These are phyloP conservation scores for Salvator merianae DNA, from an alignment of 2,113 vertebrate species.

Conservation along the genomic window DNA sequence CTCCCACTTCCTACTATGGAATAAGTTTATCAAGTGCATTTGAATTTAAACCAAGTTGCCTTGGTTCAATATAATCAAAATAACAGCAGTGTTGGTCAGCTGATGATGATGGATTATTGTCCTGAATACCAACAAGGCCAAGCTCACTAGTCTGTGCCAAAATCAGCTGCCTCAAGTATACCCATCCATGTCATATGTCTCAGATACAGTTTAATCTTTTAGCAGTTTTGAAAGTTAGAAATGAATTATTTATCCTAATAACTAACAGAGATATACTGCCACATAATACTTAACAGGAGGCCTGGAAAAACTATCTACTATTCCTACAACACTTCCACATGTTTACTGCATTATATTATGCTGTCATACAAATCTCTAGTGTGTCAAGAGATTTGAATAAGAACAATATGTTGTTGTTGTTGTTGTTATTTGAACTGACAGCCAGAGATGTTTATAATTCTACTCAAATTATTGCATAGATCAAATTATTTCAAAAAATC, in stretches of 20 bases:
- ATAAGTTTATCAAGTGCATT: background rate
- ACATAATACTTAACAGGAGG: too few species aligned
- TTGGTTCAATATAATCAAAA: conserved; percentile 19
- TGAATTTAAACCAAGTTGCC: conserved; percentile 16
- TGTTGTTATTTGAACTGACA: background rate
- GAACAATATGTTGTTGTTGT: too few species aligned
- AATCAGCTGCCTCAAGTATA: background rate
- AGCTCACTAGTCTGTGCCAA: background rate
- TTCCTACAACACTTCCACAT: background rate
- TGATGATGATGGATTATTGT: conserved; percentile 15
- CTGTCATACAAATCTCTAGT: too few species aligned
- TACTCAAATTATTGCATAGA: background rate
- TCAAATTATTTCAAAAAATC: background rate
- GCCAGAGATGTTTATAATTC: background rate
- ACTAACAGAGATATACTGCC: background rate
- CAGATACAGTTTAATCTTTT: background rate
- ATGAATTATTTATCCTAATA: conserved; percentile 3
- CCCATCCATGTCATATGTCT: background rate
- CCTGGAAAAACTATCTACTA: background rate
- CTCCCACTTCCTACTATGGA: background rate
- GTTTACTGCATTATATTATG: background rate
- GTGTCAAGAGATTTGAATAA: background rate
- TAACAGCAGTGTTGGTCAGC: conserved; percentile 16
- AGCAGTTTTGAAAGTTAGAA: background rate
- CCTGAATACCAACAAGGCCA: conserved; percentile 24